Conservation (phyloP, 2,113 vertebrate species). For the Sciurus niger region DNA sequence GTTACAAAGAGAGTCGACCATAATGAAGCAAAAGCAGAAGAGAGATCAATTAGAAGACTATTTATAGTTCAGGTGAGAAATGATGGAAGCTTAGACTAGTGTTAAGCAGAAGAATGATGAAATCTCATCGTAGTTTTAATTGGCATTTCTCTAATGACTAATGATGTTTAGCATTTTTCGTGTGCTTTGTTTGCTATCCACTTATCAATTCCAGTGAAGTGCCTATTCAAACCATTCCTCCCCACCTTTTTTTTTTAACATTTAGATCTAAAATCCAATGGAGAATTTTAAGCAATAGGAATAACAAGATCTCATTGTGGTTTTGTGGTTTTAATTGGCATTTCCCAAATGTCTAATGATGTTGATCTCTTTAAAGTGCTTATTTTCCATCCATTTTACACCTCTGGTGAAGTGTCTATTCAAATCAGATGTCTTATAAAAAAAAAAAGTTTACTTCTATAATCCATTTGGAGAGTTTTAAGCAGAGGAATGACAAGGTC, state of each 20-base stretch:
- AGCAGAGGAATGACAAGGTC: not conserved
- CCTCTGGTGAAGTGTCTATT: not conserved
- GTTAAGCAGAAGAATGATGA: not conserved
- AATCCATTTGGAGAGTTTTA: not conserved
- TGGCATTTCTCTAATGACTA: not conserved
- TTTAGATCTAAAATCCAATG: not conserved
- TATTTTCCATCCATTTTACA: not conserved
- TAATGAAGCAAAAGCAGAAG: not conserved
- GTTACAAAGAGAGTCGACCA: not conserved
- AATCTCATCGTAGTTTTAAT: not conserved
- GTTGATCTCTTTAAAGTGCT: not conserved
- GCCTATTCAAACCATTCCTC: not conserved
- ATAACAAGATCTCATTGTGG: not conserved
- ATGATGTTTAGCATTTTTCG: not conserved
- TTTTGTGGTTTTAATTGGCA: not conserved
- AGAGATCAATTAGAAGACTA: constrained; percentile 1
- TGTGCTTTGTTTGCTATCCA: not conserved
- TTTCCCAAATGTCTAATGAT: not conserved
- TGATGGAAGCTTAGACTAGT: not conserved
- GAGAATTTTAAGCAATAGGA: not conserved
- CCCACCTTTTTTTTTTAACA: not conserved
- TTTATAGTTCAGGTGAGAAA: not conserved
- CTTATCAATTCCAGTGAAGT: not conserved
- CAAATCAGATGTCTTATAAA: not conserved
- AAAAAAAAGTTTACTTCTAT: not conserved